Evolutionary conservation across 92 coral and sea anemone genomes (phyloP).

Genomic region (Scolanthus callimorphus): DNA sequence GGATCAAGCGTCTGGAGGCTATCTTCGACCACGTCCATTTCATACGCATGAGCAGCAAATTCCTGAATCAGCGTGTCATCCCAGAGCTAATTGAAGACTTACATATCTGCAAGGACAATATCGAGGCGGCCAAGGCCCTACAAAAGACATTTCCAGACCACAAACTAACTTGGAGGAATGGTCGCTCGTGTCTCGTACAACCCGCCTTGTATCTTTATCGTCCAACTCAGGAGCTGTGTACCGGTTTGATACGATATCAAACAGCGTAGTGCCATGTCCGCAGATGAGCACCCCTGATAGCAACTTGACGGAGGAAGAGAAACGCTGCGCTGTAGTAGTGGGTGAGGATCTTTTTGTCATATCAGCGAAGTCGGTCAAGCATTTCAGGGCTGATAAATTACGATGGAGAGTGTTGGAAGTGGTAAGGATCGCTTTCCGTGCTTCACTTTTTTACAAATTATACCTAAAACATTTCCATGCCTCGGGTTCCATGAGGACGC

Average conservation of each 20-base stretch:
- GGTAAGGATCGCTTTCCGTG: too few relatives aligned
- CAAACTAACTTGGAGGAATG: slow-evolving; percentile 1
- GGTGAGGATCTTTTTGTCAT: slow-evolving; percentile 3
- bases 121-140: slow-evolving; percentile 3
- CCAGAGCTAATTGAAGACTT: slow-evolving; percentile 11
- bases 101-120: slow-evolving; percentile 15
- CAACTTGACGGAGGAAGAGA: not conserved
- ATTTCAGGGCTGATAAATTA: not conserved
- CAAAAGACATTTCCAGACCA: slow-evolving; percentile 8
- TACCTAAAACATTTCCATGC: too few relatives aligned
- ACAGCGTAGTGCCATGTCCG: slow-evolving; percentile 14
- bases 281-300: not conserved
- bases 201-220: slow-evolving; percentile 17
- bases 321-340: slow-evolving; percentile 14
- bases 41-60: slow-evolving; percentile 5
- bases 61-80: not conserved
- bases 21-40: slow-evolving; percentile 11
- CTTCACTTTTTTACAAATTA: too few relatives aligned
- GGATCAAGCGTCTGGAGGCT: slow-evolving; percentile 2
- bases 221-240: slow-evolving; percentile 1
- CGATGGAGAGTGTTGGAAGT: not conserved
- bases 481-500: too few relatives aligned
- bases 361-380: slow-evolving; percentile 5
- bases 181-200: slow-evolving; percentile 4
- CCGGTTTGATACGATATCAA: slow-evolving; percentile 12